Conservation (phyloP, 2,888 invertebrate genomes). For the Plagodis pulveraria region DNA sequence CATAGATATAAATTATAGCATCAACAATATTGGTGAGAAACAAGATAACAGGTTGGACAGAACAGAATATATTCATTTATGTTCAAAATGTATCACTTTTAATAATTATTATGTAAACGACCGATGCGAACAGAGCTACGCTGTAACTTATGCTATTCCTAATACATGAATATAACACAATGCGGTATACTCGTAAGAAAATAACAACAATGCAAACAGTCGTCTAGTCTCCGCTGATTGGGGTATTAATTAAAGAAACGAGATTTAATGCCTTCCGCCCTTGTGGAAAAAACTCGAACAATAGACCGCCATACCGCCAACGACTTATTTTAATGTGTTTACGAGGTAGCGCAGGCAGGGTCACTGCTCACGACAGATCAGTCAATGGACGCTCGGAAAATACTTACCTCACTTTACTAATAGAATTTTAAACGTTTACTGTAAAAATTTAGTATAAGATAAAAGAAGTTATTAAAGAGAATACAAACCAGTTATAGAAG, state of each 20-base stretch:
- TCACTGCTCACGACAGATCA: constrained; percentile 42
- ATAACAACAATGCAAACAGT: constrained; percentile 58
- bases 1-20: no score
- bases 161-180: constrained; percentile 45
- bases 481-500: no score
- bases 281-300: constrained; percentile 56
- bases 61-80: no score
- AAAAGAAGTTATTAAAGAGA: no score
- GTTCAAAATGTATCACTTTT: not conserved
- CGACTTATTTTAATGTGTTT: constrained; percentile 52
- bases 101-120: constrained; percentile 20
- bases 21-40: no score
- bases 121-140: constrained; percentile 14
- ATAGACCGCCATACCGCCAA: constrained; percentile 44
- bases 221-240: constrained; percentile 48
- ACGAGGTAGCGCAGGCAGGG: constrained; percentile 52
- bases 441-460: no score
- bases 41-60: no score
- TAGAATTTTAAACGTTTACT: no score
- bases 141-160: constrained; percentile 14
- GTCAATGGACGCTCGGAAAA: constrained; percentile 50
- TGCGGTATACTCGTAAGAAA: constrained; percentile 49
- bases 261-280: constrained; percentile 60
- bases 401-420: no score
- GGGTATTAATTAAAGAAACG: constrained; percentile 55